Percentiles rank a stretch among this genome's conserved stretches.
These are phyloP conservation scores for Tanaodytes sp. DNA, from an alignment of 2,888 invertebrate species.

Conservation along the genomic window DNA sequence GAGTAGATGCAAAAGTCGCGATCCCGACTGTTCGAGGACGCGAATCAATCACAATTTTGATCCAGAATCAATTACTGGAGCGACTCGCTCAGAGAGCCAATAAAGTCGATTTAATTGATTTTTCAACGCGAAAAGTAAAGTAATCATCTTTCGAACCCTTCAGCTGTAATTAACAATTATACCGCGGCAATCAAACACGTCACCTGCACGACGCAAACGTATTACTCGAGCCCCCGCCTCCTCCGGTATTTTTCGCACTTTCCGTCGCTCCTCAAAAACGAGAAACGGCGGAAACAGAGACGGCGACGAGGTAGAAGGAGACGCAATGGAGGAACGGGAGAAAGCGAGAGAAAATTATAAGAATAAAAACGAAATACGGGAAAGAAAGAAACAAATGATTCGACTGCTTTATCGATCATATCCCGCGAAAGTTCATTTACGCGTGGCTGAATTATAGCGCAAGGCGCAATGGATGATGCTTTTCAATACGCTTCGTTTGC, in stretches of 20 bases:
- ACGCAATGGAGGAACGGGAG: no score
- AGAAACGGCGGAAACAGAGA: no score
- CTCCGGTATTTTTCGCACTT: no score
- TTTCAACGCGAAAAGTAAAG: conserved; percentile 11
- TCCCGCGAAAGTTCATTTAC: conserved; percentile 41
- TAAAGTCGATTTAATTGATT: conserved; percentile 34
- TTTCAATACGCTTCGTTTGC: conserved; percentile 48
- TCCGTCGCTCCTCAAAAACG: no score
- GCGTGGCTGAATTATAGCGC: conserved; percentile 30
- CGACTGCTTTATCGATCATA: conserved; percentile 43
- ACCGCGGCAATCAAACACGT: conserved; percentile 30
- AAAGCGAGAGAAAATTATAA: no score
- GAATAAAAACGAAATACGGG: no score
- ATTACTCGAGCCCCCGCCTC: no score
- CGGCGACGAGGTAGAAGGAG: no score
- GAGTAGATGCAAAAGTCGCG: conserved; percentile 5
- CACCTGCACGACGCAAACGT: conserved; percentile 12
- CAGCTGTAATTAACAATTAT: conserved; percentile 35
- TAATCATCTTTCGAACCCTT: conserved; percentile 16
- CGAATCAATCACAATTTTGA: not conserved
- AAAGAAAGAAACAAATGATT: conserved; percentile 10
- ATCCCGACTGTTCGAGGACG: conserved; percentile 9
- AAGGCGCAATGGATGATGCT: conserved; percentile 30
- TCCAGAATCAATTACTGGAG: conserved; percentile 14
- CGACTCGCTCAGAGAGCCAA: no score